Base-by-base conservation (phyloP, 2,888 invertebrate genomes). In the Hecatera dysodea region DNA sequence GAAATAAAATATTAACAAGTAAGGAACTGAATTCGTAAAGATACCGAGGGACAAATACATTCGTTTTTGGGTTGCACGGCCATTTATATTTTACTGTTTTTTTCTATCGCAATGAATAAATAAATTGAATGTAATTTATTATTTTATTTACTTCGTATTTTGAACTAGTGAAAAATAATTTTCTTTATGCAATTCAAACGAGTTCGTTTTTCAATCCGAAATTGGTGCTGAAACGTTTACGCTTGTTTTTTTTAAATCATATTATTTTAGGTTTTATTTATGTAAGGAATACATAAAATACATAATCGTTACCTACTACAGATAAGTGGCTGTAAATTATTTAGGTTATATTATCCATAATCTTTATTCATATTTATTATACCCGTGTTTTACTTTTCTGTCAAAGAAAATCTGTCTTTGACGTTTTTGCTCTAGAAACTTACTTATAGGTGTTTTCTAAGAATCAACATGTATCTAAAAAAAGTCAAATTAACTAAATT, bases 1-100 rank as follows among this genome's bases (percentile, higher is more conserved):
- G 44, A 63, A 56, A 65, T 81, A 44, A 68, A 75, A 78, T 82
- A 78, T 75, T 73, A 65, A 81, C 48, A 76, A 60, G 62, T 48
- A 56, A 36, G 29, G 55, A 71, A 77, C 81, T 74, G 74, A 68
- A 63, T 77, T 67, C 15, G 44, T 33, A 50, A 68, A 67, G 24
- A 39, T 9, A 55, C 12, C 68, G 33, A 50, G 55, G 44, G 76
- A 55, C 42, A 67, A 55, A 61, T 52, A 52, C 50, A 48, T 48
- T 44, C 12, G 24, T 3, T 53, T 53, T 52, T 36, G 24, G 24
- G 27, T 44, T 22, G 15, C 8, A 12, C 11, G 0, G 24, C 17
- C 19, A 33, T 53, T 62, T 39, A 12, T 36, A 72, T 52, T 62
- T 46, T 5, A 44, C 15, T n/a, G 36, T 71, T 36, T 33, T 71